A percentile compares a stretch with the other conserved stretches of the same genome.
Conservation (phyloP, 2,888 invertebrate genomes). For the Archips crataeganus region DNA sequence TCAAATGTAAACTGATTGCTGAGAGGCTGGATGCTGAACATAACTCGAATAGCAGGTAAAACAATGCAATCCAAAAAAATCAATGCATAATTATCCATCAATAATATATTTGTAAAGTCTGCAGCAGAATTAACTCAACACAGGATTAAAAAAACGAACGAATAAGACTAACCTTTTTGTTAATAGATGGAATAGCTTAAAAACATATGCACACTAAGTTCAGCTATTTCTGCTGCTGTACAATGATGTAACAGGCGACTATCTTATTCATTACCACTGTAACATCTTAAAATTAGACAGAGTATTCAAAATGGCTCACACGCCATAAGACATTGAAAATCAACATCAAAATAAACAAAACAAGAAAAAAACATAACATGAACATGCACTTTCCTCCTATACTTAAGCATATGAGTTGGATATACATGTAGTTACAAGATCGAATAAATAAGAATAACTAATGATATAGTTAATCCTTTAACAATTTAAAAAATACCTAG, state of each 20-base stretch:
- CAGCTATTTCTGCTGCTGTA: background rate
- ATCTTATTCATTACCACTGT: conserved; percentile 9
- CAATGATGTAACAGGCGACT: background rate
- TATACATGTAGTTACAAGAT: conserved; percentile 34
- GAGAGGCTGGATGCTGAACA: conserved; percentile 9
- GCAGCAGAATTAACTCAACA: background rate
- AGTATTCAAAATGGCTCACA: conserved; percentile 17
- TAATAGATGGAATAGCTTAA: background rate
- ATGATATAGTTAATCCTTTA: conserved; percentile 23
- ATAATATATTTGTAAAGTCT: conserved; percentile 19
- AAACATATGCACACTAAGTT: background rate
- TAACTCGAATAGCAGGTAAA: conserved; percentile 1
- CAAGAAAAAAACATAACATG: conserved; percentile 32
- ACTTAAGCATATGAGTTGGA: conserved; percentile 24
- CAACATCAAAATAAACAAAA: conserved; percentile 38
- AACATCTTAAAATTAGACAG: conserved; percentile 16
- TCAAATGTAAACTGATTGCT: conserved; percentile 12
- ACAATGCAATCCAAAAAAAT: no score
- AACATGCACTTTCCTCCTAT: conserved; percentile 39
- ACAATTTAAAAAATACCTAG: conserved; percentile 11
- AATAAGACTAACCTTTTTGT: background rate
- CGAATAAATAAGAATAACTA: conserved; percentile 36
- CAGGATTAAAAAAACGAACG: background rate
- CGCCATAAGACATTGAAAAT: conserved; percentile 24
- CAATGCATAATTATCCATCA: conserved; percentile 16